A percentile compares a stretch with the other conserved stretches of the same genome.
Evolutionary conservation across 2,888 invertebrate genomes (phyloP).

Genomic region (Proisotoma minuta): DNA sequence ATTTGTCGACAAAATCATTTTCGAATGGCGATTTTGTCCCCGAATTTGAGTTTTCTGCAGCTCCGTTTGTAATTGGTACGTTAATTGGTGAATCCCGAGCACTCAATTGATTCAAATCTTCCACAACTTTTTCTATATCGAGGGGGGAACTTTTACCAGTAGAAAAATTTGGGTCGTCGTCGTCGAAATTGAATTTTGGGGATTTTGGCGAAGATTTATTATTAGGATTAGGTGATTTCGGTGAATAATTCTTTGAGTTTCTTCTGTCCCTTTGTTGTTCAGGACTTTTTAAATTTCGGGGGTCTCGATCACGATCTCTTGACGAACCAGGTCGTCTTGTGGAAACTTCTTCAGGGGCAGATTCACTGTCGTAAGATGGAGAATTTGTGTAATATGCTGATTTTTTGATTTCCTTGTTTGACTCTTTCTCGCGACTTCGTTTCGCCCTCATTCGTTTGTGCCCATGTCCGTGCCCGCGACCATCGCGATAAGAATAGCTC

Average conservation of each 20-base stretch:
- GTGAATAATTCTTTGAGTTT: too few relatives aligned
- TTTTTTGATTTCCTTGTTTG: conserved; percentile 10
- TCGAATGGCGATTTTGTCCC: conserved; percentile 39
- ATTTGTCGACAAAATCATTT: conserved; percentile 39
- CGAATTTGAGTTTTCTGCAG: too few relatives aligned
- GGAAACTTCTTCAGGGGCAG: conserved; percentile 32
- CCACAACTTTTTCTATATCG: too few relatives aligned
- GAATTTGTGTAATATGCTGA: conserved; percentile 42
- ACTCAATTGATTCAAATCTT: too few relatives aligned
- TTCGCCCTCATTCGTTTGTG: conserved; percentile 27
- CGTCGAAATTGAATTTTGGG: too few relatives aligned
- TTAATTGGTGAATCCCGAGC: too few relatives aligned
- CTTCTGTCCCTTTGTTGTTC: too few relatives aligned
- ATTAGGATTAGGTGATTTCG: too few relatives aligned
- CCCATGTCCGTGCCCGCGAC: conserved; percentile 18
- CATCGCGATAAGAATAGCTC: conserved; percentile 11
- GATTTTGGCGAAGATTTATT: too few relatives aligned
- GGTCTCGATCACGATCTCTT: conserved; percentile 7
- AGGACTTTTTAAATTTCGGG: background rate
- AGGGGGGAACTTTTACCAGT: too few relatives aligned
- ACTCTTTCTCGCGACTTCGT: conserved; percentile 13
- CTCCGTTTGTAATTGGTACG: too few relatives aligned
- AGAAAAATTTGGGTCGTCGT: too few relatives aligned
- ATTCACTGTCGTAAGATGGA: conserved; percentile 45
- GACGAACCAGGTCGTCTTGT: conserved; percentile 4